These are phyloP conservation scores for Anodontia alba DNA, from an alignment of 2,888 invertebrate species.

Conservation along the genomic window DNA sequence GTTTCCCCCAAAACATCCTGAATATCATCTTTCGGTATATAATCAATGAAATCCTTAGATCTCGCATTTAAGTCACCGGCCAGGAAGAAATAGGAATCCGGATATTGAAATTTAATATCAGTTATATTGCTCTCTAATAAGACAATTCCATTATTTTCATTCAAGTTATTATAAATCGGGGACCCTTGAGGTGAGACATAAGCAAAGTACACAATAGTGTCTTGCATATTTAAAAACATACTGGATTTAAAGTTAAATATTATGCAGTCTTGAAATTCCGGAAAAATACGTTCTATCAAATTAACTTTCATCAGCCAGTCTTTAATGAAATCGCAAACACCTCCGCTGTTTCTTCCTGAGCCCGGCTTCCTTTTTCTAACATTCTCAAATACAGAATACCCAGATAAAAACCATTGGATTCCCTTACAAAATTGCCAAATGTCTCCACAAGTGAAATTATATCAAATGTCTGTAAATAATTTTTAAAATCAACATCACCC, in stretches of 20 bases:
- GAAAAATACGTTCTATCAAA: slow-evolving; percentile 18
- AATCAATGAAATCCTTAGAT: slow-evolving; percentile 37
- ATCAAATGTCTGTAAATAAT: slow-evolving; percentile 26
- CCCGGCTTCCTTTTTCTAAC: slow-evolving; percentile 14
- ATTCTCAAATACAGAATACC: slow-evolving; percentile 23
- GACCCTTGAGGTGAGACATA: slow-evolving; percentile 32
- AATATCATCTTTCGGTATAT: slow-evolving; percentile 25
- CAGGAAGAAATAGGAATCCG: slow-evolving; percentile 27
- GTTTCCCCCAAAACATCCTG: slow-evolving; percentile 22
- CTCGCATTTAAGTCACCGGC: slow-evolving; percentile 42
- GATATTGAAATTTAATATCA: slow-evolving; percentile 22
- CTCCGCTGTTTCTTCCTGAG: slow-evolving; percentile 22
- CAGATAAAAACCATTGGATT: slow-evolving; percentile 12
- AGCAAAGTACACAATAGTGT: slow-evolving; percentile 20
- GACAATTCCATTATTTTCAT: slow-evolving; percentile 36
- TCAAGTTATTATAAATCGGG: slow-evolving; percentile 18
- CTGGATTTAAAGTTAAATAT: slow-evolving; percentile 22
- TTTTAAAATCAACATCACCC: neutral
- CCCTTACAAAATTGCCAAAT: slow-evolving; percentile 13
- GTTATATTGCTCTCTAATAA: slow-evolving; percentile 28
- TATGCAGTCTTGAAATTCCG: slow-evolving; percentile 26
- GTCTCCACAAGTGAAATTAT: slow-evolving; percentile 29
- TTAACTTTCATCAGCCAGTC: slow-evolving; percentile 3
- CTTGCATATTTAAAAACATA: slow-evolving; percentile 12
- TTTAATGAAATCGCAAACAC: slow-evolving; percentile 27